Evolutionary conservation across 2,113 vertebrate genomes (phyloP), one percentile per base, ranked within the genome.

Genomic region (Panthera uncia): DNA sequence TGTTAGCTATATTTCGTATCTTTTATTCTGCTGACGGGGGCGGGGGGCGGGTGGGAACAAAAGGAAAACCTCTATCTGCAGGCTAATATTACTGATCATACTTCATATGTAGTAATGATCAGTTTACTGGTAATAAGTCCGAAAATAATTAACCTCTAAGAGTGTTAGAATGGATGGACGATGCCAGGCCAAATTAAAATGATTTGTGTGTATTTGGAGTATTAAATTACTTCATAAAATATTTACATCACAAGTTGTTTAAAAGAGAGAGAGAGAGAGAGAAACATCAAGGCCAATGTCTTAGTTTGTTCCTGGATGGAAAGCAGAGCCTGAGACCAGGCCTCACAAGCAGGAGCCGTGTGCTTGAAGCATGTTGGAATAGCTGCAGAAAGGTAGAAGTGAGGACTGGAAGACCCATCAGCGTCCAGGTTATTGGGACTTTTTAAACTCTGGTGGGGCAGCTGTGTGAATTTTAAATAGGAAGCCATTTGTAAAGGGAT

Each of bases 211-310:
- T 96, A 94, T 96, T 97, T 98, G 82, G 68, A 45, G 73, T 97
- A 94, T 81, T 38, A 88, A 97, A 91, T 76, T 95, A 80, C 48
- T 97, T 94, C 71, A 95, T 97, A 96, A 98, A 98, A 97, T 97
- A 98, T 91, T 18, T 57, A 86, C 29, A 57, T 5, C 16, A 52
- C 87, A 91, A 95, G 97, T 97, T 97, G 50, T 83, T 84, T 86
- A 57, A 73, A 93, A 18, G 19, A 19, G 45, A 63, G 93, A 93
- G 83, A 91, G 71, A 8, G 95, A 96, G 7, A 71, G 91, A 89
- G 94, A 92, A 92, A 52, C 1, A 48, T 23, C 50, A 63, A 95
- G 15, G 4, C 12, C 23, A n/a, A 61, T 83, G 11, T 55, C 38
- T 71, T 89, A 80, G 19, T 12, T 91, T 69, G 13, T 63, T 21